These are phyloP conservation scores for Sicus ferrugineus DNA, from an alignment of 2,888 invertebrate genomes.

Conservation along the genomic window DNA sequence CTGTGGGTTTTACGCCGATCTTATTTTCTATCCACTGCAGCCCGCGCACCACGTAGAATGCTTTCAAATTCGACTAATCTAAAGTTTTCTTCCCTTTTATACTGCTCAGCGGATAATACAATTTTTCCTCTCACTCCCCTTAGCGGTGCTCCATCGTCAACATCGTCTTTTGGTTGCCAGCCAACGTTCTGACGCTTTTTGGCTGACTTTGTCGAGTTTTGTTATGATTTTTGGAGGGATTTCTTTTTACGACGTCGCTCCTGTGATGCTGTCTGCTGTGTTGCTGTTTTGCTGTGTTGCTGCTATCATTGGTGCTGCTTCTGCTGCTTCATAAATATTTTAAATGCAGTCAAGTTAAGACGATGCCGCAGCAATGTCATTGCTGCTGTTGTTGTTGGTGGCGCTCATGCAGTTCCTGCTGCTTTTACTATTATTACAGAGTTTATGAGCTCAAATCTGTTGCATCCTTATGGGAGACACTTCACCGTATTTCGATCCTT, in stretches of 20 bases:
- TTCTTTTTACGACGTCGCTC: background rate
- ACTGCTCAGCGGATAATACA: background rate
- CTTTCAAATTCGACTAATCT: constrained; percentile 8
- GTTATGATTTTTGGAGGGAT: constrained; percentile 12
- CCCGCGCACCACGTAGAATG: no score
- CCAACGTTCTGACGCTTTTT: background rate
- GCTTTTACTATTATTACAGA: constrained; percentile 39
- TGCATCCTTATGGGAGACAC: background rate
- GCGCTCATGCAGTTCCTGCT: constrained; percentile 35
- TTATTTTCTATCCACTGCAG: no score
- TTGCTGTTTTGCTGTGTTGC: background rate
- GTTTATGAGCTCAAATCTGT: constrained; percentile 19
- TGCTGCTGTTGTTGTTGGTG: background rate
- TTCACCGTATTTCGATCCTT: background rate
- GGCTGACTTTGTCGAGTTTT: background rate
- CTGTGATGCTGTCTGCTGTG: background rate
- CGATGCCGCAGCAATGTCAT: background rate
- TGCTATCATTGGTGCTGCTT: background rate
- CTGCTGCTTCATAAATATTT: constrained; percentile 20
- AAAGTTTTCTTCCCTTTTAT: constrained; percentile 12
- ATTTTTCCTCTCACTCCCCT: background rate
- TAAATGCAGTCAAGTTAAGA: background rate
- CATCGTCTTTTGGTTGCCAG: background rate
- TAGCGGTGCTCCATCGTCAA: background rate
- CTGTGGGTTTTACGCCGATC: background rate